Percentiles rank a stretch among this genome's conserved stretches.
Conservation (phyloP, 2,888 invertebrate genomes). For the Allolobophora icterica region DNA sequence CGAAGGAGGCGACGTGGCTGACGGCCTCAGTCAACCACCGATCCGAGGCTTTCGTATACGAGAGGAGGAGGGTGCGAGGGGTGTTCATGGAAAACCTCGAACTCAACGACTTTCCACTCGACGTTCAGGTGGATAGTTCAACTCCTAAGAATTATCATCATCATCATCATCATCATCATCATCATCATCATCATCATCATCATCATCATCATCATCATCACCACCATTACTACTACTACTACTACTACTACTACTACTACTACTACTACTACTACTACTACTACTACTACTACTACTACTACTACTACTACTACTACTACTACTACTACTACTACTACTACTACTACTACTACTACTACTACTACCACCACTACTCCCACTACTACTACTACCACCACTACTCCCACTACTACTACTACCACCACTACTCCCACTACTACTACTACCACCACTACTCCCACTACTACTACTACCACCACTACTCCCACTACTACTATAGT, state of each 20-base stretch:
- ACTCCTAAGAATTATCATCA: not conserved
- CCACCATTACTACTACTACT: not conserved
- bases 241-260: not conserved
- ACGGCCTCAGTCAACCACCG: constrained; percentile 45
- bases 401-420: not conserved
- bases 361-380: not conserved
- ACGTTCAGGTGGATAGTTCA: constrained; percentile 49
- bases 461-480: not conserved
- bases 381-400: too few relatives aligned
- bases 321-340: not conserved
- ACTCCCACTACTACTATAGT: not conserved
- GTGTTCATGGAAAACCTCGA: constrained; percentile 54
- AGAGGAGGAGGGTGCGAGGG: constrained; percentile 51
- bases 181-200: not conserved
- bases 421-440: constrained; percentile 1
- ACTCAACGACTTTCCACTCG: constrained; percentile 49
- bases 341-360: constrained; percentile 31
- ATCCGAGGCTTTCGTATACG: constrained; percentile 48
- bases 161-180: not conserved
- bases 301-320: not conserved
- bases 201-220: constrained; percentile 19
- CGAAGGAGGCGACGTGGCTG: constrained; percentile 53
- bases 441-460: not conserved
- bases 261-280: not conserved
- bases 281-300: not conserved